Conservation (phyloP, 1,140 invertebrate genomes). For the Lepidurus couesii region DNA sequence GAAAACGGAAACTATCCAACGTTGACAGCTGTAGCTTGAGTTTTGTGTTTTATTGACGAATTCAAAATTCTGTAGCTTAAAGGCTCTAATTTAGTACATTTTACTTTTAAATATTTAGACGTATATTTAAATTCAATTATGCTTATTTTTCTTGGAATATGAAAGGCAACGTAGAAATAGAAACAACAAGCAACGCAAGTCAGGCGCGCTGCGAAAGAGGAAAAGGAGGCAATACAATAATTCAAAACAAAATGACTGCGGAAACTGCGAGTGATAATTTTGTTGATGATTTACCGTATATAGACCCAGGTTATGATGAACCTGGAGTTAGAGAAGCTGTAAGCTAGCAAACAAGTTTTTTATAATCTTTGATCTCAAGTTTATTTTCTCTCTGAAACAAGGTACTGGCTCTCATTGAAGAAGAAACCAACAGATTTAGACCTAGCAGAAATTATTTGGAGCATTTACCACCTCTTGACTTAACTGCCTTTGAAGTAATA, state of each 20-base stretch:
- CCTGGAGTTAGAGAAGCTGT: constrained; percentile 89
- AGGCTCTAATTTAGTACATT: too few relatives aligned
- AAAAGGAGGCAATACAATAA: neutral
- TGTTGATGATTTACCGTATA: constrained; percentile 92
- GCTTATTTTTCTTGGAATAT: neutral
- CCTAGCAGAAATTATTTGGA: constrained; percentile 97
- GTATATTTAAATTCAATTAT: too few relatives aligned
- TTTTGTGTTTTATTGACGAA: neutral
- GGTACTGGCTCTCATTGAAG: constrained; percentile 92
- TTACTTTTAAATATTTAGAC: too few relatives aligned
- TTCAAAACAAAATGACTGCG: neutral
- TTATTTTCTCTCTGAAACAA: constrained; percentile 45
- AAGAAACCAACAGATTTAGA: constrained; percentile 89
- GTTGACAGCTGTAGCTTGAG: neutral
- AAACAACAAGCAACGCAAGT: neutral
- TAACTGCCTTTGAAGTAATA: constrained; percentile 70
- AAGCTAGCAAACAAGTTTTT: constrained; percentile 42
- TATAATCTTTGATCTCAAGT: constrained; percentile 24
- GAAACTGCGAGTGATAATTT: constrained; percentile 42
- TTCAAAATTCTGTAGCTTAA: too few relatives aligned
- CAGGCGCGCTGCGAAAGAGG: neutral
- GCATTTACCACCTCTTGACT: constrained; percentile 70
- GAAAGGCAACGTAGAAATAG: neutral
- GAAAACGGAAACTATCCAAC: neutral
- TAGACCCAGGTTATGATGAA: constrained; percentile 95